These are phyloP conservation scores for Pimephales promelas DNA, from an alignment of 2,113 vertebrate genomes.

Conservation along the genomic window DNA sequence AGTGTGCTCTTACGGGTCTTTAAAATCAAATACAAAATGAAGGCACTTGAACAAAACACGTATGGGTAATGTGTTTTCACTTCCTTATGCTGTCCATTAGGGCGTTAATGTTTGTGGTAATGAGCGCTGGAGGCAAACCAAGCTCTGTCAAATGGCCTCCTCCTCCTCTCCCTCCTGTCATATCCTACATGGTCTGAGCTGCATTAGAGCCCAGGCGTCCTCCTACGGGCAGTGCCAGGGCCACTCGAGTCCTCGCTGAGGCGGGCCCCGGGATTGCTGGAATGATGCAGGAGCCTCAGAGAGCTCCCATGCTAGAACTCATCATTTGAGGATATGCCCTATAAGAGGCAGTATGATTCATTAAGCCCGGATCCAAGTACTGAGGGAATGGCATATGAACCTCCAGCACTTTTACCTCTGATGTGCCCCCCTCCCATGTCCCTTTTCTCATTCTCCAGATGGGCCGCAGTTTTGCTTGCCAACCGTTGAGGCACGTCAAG, in stretches of 20 bases:
- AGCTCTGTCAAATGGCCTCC: constrained; percentile 25
- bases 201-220: constrained; percentile 41
- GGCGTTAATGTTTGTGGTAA: constrained; percentile 44
- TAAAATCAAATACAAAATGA: constrained; percentile 1
- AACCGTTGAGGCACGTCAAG: constrained; percentile 13
- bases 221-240: constrained; percentile 10
- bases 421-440: constrained; percentile 12
- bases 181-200: constrained; percentile 13
- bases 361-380: constrained; percentile 33
- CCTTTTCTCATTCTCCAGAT: constrained; percentile 30
- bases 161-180: constrained; percentile 7
- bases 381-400: constrained; percentile 37
- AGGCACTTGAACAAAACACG: constrained; percentile 12
- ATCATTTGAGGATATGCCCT: constrained; percentile 16
- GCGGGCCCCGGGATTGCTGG: neutral
- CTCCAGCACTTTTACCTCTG: constrained; percentile 39
- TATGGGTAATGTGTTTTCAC: constrained; percentile 37
- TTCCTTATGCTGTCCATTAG: constrained; percentile 55
- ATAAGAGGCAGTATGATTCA: constrained; percentile 39
- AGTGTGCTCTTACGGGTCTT: neutral
- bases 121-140: constrained; percentile 45
- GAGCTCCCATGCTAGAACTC: neutral
- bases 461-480: constrained; percentile 35
- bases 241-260: neutral
- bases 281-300: constrained; percentile 12